Evolutionary conservation across 2,113 vertebrate species (phyloP).

Genomic region (Callospermophilus lateralis): DNA sequence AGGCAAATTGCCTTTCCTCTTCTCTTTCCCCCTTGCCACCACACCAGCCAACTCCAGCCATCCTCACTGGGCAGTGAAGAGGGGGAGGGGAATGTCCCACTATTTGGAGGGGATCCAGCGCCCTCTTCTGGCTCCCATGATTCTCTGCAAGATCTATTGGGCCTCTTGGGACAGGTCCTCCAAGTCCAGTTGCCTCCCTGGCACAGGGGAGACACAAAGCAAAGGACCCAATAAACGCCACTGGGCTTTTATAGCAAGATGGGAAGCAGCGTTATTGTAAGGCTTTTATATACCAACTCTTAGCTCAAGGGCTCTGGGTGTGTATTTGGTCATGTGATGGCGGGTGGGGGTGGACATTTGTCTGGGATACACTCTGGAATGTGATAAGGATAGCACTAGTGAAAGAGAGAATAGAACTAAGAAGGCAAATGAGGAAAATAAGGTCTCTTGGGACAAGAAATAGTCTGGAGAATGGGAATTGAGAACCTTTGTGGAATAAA

Average conservation of each 20-base stretch:
- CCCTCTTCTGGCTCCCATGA: slow-evolving; percentile 34
- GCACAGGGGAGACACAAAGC: slow-evolving; percentile 35
- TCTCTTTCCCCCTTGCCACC: not conserved
- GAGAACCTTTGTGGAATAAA: not conserved
- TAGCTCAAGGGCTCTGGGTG: not conserved
- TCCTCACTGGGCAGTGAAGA: not conserved
- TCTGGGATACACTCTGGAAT: not conserved
- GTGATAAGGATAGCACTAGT: not conserved
- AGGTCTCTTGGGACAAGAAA: not conserved
- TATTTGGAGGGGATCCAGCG: not conserved
- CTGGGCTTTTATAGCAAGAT: slow-evolving; percentile 62
- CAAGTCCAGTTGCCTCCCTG: not conserved
- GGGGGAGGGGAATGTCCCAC: no score
- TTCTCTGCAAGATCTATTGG: not conserved
- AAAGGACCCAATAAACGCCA: slow-evolving; percentile 62
- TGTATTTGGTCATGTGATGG: not conserved
- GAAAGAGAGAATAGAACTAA: not conserved
- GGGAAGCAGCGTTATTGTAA: slow-evolving; percentile 68
- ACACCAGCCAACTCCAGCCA: not conserved
- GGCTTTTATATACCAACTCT: slow-evolving; percentile 45
- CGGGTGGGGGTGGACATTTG: not conserved
- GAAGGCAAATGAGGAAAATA: not conserved
- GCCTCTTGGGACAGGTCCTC: not conserved
- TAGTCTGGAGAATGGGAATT: not conserved
- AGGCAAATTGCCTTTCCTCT: slow-evolving; percentile 48